Conservation (phyloP, 1,140 invertebrate genomes). For the Thalassaphorura encarpata region DNA sequence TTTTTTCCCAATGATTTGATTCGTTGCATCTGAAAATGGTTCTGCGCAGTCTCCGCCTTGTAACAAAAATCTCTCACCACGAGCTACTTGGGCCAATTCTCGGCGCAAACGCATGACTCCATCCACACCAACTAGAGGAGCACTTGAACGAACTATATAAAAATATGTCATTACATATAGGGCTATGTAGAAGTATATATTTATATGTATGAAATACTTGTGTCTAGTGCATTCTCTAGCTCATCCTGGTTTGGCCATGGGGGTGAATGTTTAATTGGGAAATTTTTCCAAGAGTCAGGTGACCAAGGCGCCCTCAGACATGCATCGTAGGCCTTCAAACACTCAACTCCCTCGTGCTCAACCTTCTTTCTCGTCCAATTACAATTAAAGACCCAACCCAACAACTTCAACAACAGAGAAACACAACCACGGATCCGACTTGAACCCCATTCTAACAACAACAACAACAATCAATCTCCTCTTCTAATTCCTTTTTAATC, state of each 20-base stretch:
- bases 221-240: background rate
- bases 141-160: background rate
- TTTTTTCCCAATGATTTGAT: conserved; percentile 1
- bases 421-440: too few species aligned
- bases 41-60: conserved; percentile 9
- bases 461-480: too few species aligned
- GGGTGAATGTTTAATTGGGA: background rate
- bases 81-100: background rate
- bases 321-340: too few species aligned
- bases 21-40: background rate
- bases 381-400: too few species aligned
- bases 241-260: background rate
- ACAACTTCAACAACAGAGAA: too few species aligned
- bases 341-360: too few species aligned
- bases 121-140: background rate
- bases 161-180: background rate
- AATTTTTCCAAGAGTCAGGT: too few species aligned
- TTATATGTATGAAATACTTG: background rate
- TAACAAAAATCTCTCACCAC: background rate
- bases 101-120: background rate
- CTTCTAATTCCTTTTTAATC: too few species aligned
- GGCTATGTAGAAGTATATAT: too few species aligned
- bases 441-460: too few species aligned
- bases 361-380: too few species aligned
- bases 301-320: too few species aligned